Evolutionary conservation across 2,113 vertebrate genomes (phyloP), one percentile per base, ranked within the genome.

Genomic region (Xenopus laevis): DNA sequence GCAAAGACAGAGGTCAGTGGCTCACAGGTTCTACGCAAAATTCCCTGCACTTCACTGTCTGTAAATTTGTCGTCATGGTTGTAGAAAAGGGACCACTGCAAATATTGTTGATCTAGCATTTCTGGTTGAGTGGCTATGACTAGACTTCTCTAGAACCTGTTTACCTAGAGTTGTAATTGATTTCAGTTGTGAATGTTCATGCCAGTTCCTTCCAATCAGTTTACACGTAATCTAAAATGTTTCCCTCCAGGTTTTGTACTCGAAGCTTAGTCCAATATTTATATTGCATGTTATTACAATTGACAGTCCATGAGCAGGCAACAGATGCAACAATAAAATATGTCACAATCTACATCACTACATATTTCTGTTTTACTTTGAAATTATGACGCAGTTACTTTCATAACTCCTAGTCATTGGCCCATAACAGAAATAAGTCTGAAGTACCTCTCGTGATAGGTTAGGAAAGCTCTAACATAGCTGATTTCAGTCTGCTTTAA

Each of bases 91-190:
- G 73, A 68, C 73, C 73, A 63, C 65, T 68, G 65, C 17, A 62
- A 50, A 69, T 68, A 44, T 59, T 75, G 72, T 75, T 68, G 20
- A 61, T 46, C 57, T 68, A 23, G 15, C 40, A 68, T 76, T 63
- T 68, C 65, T 69, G 73, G 65, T 69, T 76, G 73, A 76, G 66
- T 45, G 65, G n/a, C 4, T 21, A 4, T 62, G 65, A 76, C 73
- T 69, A 68, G 65, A 58, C 62, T 16, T 23, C 20, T 23, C 17
- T 40, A 53, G 59, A 40, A 23, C 45, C 40, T 68, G 57, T 75
- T 60, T 74, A 68, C 55, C 27, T 17, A 18, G 64, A 67, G 53
- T 60, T 61, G 40, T 44, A 50, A 68, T 61, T 68, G 65, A 74
- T 74, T 53, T 67, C 58, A 74, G 72, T 67, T 68, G 66, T 40